These are phyloP conservation scores for Cataglyphis albicans DNA, from an alignment of 2,888 invertebrate species.

Conservation along the genomic window DNA sequence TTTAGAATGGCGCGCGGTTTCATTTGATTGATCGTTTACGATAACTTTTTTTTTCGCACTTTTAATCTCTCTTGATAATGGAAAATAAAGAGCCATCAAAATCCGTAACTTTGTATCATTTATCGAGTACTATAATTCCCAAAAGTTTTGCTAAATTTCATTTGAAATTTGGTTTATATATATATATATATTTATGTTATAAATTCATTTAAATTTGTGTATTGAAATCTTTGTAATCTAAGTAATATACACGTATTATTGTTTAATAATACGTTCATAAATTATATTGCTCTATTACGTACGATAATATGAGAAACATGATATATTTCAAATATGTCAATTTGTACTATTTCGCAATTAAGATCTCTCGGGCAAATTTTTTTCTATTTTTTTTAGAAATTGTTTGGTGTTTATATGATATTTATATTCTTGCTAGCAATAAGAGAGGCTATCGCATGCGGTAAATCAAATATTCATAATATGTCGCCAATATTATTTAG, in stretches of 20 bases:
- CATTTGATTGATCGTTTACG: slow-evolving; percentile 45
- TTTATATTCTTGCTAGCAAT: slow-evolving; percentile 24
- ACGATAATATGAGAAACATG: not conserved
- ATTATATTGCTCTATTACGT: not conserved
- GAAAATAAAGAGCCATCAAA: slow-evolving; percentile 37
- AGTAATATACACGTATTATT: not conserved
- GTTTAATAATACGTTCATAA: not conserved
- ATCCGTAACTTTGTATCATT: slow-evolving; percentile 9
- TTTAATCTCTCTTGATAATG: slow-evolving; percentile 47
- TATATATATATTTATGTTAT: not conserved
- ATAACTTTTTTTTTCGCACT: slow-evolving; percentile 14
- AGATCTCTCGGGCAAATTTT: not conserved
- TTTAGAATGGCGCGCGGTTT: slow-evolving; percentile 45
- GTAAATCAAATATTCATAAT: slow-evolving; percentile 64
- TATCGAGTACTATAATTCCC: not conserved
- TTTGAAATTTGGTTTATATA: not conserved
- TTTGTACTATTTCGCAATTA: not conserved
- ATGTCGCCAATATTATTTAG: slow-evolving; percentile 50
- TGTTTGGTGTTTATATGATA: not conserved
- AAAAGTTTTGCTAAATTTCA: slow-evolving; percentile 7
- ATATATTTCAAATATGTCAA: not conserved
- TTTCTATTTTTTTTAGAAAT: slow-evolving; percentile 10
- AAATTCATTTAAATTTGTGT: not conserved
- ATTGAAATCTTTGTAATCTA: not conserved
- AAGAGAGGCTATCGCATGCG: slow-evolving; percentile 50